Evolutionary conservation across 2,797 vertebrate genomes (phyloP).

Genomic region (Dromococcyx pavoninus): DNA sequence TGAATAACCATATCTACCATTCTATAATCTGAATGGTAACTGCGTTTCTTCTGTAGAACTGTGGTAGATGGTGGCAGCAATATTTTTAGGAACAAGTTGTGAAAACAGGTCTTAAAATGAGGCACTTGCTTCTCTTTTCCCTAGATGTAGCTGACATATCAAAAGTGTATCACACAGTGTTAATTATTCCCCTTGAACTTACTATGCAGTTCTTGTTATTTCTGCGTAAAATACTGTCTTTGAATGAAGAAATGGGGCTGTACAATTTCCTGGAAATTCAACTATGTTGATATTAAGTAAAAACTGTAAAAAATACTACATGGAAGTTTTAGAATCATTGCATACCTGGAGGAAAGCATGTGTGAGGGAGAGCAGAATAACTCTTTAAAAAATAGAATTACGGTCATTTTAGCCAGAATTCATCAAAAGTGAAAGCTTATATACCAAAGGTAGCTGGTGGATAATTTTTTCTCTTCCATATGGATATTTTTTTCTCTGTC

Average conservation of each 20-base stretch:
- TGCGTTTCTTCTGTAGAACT: neutral
- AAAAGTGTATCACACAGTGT: neutral
- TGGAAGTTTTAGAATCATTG: neutral
- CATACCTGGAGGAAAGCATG: neutral
- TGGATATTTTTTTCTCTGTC: slow-evolving; percentile 2
- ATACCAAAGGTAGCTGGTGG: neutral
- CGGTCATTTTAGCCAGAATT: neutral
- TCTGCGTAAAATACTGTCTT: neutral
- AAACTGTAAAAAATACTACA: neutral
- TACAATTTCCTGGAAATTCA: neutral
- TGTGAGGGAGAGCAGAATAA: neutral
- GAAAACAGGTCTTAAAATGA: neutral
- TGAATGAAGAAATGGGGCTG: accelerated
- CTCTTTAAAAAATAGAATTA: neutral
- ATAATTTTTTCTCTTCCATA: slow-evolving; percentile 19
- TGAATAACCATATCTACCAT: neutral
- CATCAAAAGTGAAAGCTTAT: slow-evolving; percentile 4
- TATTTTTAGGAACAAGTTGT: neutral
- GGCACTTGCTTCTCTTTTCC: neutral
- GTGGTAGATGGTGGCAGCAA: neutral
- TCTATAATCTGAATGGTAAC: neutral
- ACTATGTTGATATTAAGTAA: neutral
- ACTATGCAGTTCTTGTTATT: neutral
- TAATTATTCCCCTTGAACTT: neutral
- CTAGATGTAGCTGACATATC: neutral